These are phyloP conservation scores for Mormyrops boulengeri DNA, from an alignment of 2,797 vertebrate species.

Conservation along the genomic window DNA sequence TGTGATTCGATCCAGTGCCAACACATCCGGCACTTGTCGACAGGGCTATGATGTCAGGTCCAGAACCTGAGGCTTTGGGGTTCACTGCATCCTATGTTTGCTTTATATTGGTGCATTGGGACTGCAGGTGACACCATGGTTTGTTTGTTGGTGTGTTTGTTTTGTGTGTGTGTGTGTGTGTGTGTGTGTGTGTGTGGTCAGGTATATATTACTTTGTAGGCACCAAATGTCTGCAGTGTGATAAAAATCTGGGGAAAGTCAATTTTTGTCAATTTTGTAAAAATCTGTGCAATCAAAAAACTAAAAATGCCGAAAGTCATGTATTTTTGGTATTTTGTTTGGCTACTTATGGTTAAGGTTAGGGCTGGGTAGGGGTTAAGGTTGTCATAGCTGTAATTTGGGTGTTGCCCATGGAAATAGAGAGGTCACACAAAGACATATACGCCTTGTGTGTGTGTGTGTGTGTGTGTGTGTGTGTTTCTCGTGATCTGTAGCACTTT, in stretches of 20 bases:
- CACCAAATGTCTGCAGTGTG: not conserved
- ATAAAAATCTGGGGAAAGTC: not conserved
- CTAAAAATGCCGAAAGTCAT: not conserved
- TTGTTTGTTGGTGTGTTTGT: not conserved
- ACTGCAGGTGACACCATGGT: not conserved
- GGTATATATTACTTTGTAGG: not conserved
- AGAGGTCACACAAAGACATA: not conserved
- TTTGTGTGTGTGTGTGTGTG: not conserved
- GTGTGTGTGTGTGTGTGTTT: not conserved
- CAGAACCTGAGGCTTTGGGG: not conserved
- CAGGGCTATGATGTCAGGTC: not conserved
- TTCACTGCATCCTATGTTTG: not conserved
- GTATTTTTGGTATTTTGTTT: not conserved
- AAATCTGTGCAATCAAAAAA: not conserved
- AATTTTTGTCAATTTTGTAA: not conserved
- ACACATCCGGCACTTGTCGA: not conserved
- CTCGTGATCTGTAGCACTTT: not conserved
- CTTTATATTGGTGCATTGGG: not conserved
- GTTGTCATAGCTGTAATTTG: not conserved
- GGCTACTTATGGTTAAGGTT: not conserved
- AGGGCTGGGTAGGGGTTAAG: not conserved
- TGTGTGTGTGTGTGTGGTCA: not conserved
- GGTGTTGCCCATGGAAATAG: not conserved
- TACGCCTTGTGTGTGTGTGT: not conserved
- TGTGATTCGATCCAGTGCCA: not conserved